A percentile compares a stretch with the other conserved stretches of the same genome.
Conservation (phyloP, 2,888 invertebrate species). For the Dynastes grantii region DNA sequence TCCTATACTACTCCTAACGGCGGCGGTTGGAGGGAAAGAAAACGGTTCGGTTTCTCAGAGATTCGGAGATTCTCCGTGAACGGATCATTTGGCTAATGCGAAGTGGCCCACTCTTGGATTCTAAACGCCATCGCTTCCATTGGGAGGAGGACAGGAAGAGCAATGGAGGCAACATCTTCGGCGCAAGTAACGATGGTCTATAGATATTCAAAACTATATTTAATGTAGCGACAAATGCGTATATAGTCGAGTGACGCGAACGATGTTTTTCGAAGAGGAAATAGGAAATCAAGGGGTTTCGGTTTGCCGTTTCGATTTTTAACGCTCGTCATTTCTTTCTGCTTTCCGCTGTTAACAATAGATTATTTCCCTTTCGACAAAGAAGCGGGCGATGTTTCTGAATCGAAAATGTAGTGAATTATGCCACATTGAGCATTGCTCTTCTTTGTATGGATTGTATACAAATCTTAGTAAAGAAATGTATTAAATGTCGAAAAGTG, state of each 20-base stretch:
- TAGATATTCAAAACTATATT: constrained; percentile 68
- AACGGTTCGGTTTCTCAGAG: neutral
- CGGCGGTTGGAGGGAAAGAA: neutral
- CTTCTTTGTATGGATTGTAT: too few species aligned
- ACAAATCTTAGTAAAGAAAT: too few species aligned
- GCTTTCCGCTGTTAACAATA: constrained; percentile 21
- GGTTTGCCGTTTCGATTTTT: constrained; percentile 28
- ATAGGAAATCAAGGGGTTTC: neutral
- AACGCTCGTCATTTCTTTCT: constrained; percentile 30
- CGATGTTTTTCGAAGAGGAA: constrained; percentile 3
- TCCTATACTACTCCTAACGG: neutral
- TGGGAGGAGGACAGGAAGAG: neutral
- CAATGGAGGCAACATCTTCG: neutral
- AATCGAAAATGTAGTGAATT: neutral
- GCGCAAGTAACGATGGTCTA: constrained; percentile 54
- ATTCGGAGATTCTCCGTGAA: neutral
- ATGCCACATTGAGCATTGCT: neutral
- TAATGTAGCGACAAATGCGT: constrained; percentile 69
- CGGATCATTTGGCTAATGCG: constrained; percentile 42
- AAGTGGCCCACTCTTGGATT: constrained; percentile 63
- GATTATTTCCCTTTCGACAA: constrained; percentile 3
- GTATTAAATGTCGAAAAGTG: too few species aligned
- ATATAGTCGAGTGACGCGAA: constrained; percentile 11
- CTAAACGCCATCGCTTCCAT: constrained; percentile 1
- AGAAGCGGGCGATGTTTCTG: neutral